A percentile compares a stretch with the other conserved stretches of the same genome.
phyloP scores from a whole-genome alignment of 2,888 invertebrate species.

The Microdon myrmicae region DNA sequence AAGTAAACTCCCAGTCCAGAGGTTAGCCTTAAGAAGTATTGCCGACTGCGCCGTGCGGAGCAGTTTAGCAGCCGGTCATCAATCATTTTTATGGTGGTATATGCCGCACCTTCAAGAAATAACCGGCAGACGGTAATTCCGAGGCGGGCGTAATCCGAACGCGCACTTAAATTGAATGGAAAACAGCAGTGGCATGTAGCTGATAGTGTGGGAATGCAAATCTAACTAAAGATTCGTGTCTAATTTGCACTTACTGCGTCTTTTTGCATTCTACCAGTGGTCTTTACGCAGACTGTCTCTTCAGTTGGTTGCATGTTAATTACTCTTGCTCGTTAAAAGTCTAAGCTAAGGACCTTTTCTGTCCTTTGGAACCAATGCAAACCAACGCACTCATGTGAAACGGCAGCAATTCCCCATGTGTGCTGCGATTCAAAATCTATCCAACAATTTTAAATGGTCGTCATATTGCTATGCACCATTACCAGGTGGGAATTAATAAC shows the following conservation, averaged over 20 bases:
- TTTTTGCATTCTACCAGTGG: constrained; percentile 11
- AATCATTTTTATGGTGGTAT: constrained; percentile 41
- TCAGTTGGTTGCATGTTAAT: constrained; percentile 1
- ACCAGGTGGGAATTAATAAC: no score
- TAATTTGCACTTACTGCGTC: constrained; percentile 30
- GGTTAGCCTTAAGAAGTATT: not conserved
- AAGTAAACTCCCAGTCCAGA: not conserved
- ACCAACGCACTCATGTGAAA: no score
- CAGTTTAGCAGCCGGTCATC: constrained; percentile 32
- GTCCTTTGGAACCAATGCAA: no score
- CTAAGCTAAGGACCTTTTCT: not conserved
- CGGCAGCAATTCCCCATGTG: no score
- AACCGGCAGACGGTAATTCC: constrained; percentile 1
- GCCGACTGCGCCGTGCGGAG: not conserved
- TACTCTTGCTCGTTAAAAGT: constrained; percentile 8
- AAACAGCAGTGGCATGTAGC: constrained; percentile 27
- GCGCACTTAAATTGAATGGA: constrained; percentile 31
- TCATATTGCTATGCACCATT: no score
- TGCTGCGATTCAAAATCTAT: no score
- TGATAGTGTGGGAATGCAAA: constrained; percentile 37
- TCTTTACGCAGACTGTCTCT: constrained; percentile 8
- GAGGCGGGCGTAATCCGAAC: no score
- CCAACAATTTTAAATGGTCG: no score
- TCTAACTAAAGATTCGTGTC: no score
- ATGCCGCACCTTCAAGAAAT: constrained; percentile 14